These are phyloP conservation scores for Drosophila infuscata DNA, from an alignment of 2,888 invertebrate genomes.

Conservation along the genomic window DNA sequence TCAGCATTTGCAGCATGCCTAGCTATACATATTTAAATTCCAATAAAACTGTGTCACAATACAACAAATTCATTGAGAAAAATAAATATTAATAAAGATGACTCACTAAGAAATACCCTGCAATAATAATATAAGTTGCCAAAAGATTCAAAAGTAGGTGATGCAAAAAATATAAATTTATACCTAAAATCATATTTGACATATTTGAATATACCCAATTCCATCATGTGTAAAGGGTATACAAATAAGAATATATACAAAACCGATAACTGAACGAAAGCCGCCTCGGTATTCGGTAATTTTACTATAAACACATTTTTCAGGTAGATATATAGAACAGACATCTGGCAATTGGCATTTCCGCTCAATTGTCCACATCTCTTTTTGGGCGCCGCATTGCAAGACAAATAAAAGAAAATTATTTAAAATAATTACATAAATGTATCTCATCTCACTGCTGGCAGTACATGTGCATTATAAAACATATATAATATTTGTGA, in stretches of 20 bases:
- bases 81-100: slow-evolving; percentile 2
- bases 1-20: no score
- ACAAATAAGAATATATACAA: slow-evolving; percentile 1
- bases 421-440: slow-evolving; percentile 22
- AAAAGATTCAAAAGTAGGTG: not conserved
- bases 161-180: not conserved
- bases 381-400: slow-evolving; percentile 54
- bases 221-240: not conserved
- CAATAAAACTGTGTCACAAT: slow-evolving; percentile 50
- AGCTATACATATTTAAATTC: slow-evolving; percentile 36
- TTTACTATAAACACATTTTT: slow-evolving; percentile 41
- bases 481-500: slow-evolving; percentile 27
- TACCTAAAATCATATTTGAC: not conserved
- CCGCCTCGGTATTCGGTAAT: not conserved
- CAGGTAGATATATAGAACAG: slow-evolving; percentile 36
- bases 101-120: slow-evolving; percentile 10
- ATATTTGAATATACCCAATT: not conserved
- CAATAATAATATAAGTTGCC: not conserved
- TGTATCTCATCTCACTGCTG: not conserved
- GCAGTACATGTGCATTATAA: slow-evolving; percentile 34
- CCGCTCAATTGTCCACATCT: slow-evolving; percentile 68
- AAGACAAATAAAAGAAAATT: slow-evolving; percentile 4
- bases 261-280: slow-evolving; percentile 5
- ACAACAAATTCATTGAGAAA: slow-evolving; percentile 52
- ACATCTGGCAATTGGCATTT: slow-evolving; percentile 66